Conservation (phyloP, 1,140 invertebrate genomes). For the Pinna nobilis region DNA sequence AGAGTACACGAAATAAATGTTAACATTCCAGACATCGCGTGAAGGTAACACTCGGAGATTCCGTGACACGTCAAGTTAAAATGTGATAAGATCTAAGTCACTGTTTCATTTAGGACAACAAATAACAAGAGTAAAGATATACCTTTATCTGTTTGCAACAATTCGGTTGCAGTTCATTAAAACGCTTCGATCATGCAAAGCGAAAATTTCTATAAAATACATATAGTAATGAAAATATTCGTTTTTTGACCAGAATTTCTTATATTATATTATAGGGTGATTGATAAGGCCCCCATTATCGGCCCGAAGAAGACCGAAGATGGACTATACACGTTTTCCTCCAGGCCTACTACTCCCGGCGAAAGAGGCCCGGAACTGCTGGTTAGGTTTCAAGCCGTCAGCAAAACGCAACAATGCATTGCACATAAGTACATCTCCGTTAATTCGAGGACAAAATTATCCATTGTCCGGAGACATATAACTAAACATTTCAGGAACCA, state of each 20-base stretch:
- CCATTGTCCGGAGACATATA: constrained; percentile 22
- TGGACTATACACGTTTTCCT: constrained; percentile 32
- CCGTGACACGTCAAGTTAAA: no score
- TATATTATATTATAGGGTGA: constrained; percentile 18
- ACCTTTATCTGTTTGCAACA: no score
- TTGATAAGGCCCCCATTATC: neutral
- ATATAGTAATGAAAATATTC: neutral
- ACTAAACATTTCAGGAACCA: constrained; percentile 30
- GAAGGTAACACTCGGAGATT: no score
- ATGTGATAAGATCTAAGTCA: no score
- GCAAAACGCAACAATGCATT: constrained; percentile 29
- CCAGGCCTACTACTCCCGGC: constrained; percentile 33
- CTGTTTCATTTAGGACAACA: no score
- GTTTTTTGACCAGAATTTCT: neutral
- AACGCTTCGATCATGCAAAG: no score
- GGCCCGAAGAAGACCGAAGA: constrained; percentile 9
- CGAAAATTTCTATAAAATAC: no score
- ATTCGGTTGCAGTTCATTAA: no score
- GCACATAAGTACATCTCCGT: constrained; percentile 29
- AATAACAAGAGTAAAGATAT: no score
- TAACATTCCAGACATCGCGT: no score
- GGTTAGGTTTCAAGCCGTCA: constrained; percentile 35
- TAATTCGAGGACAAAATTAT: constrained; percentile 20
- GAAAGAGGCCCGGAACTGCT: constrained; percentile 21
- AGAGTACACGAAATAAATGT: no score